Evolutionary conservation across 2,797 vertebrate genomes (phyloP).

Genomic region (Graptemys geographica): DNA sequence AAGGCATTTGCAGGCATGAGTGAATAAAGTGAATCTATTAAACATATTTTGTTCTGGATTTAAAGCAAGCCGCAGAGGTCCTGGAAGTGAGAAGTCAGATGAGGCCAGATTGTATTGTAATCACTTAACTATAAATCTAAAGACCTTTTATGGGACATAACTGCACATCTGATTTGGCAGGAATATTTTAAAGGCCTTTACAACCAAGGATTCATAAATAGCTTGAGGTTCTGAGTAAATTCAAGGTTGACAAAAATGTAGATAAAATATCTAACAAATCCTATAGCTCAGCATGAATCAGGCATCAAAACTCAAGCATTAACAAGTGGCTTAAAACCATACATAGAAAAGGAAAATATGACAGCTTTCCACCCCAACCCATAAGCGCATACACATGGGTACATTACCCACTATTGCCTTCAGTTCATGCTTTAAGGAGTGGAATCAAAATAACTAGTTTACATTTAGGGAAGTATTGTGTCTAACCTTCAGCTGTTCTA

Average conservation of each 20-base stretch:
- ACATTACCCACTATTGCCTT: fast-evolving
- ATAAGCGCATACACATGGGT: neutral
- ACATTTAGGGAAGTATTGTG: neutral
- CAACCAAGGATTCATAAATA: neutral
- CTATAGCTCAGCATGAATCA: neutral
- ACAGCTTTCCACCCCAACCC: neutral
- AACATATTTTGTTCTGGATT: neutral
- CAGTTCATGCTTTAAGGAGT: neutral
- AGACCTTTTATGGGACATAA: neutral
- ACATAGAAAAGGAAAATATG: neutral
- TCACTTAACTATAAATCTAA: neutral
- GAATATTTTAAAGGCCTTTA: conserved; percentile 5
- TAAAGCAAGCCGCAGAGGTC: neutral
- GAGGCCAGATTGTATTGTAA: neutral
- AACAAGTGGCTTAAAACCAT: neutral
- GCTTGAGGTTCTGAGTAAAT: neutral
- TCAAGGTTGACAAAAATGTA: neutral
- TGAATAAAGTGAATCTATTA: conserved; percentile 2
- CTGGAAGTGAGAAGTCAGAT: neutral
- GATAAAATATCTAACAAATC: neutral
- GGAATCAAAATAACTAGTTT: neutral
- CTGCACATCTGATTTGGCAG: neutral
- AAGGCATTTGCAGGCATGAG: neutral
- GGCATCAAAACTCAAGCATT: neutral
- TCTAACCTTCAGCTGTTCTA: neutral